These are phyloP conservation scores for Rana temporaria DNA, from an alignment of 2,113 vertebrate species.

Conservation along the genomic window DNA sequence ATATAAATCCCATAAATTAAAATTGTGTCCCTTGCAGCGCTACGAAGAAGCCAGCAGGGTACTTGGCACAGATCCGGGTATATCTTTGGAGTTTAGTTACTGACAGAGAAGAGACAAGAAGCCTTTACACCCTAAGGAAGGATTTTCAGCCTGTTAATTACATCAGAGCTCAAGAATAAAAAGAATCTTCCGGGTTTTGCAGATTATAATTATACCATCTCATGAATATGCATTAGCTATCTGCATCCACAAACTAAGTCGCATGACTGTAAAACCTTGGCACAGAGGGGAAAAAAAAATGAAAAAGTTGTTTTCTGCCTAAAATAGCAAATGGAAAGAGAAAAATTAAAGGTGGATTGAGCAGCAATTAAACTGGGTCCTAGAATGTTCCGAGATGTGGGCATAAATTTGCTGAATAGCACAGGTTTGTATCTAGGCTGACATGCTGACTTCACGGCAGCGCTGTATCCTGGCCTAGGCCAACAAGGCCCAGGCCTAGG, in stretches of 20 bases:
- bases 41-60: not conserved
- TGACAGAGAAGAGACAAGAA: not conserved
- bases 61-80: not conserved
- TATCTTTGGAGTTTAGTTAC: not conserved
- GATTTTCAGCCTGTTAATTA: constrained; percentile 45
- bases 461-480: too few species aligned
- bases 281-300: constrained; percentile 14
- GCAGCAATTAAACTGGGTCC: not conserved
- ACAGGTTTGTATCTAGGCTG: too few species aligned
- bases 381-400: not conserved
- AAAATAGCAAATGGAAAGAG: not conserved
- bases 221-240: constrained; percentile 48
- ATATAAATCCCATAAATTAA: not conserved
- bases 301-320: constrained; percentile 18
- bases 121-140: constrained; percentile 38
- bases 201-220: constrained; percentile 41
- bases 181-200: constrained; percentile 18
- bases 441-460: too few species aligned
- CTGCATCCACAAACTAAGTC: constrained; percentile 25
- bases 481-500: too few species aligned
- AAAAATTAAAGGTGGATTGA: not conserved
- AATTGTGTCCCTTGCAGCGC: too few species aligned
- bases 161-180: constrained; percentile 6
- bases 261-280: constrained; percentile 17
- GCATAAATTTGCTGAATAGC: not conserved